Evolutionary conservation across 2,888 invertebrate species (phyloP).

Genomic region (Aspidiotus rigidus): DNA sequence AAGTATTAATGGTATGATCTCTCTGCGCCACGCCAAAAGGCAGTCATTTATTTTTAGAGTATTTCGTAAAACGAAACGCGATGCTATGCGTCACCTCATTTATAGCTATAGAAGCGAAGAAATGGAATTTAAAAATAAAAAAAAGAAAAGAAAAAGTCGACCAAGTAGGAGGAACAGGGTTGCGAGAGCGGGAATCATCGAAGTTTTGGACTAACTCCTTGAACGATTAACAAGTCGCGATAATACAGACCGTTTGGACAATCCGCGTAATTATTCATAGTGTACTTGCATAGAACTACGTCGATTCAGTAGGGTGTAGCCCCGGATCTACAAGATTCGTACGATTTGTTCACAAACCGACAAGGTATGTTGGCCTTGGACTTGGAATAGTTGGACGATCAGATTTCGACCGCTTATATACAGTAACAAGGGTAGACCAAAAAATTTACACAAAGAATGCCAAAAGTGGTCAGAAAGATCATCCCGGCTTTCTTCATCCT

Average conservation of each 20-base stretch:
- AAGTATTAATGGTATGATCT: constrained; percentile 29
- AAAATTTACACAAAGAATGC: no score
- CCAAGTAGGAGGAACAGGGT: constrained; percentile 22
- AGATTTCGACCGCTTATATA: no score
- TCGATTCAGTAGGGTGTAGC: no score
- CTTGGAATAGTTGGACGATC: no score
- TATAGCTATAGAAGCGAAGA: constrained; percentile 31
- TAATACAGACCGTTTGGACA: background rate
- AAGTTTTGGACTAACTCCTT: constrained; percentile 12
- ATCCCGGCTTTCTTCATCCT: no score
- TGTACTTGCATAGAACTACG: no score
- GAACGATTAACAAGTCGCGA: constrained; percentile 28
- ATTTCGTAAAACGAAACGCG: constrained; percentile 32
- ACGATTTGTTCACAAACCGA: no score
- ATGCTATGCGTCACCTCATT: constrained; percentile 33
- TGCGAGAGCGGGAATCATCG: constrained; percentile 26
- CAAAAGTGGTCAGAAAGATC: no score
- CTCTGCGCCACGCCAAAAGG: constrained; percentile 32
- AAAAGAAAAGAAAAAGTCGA: background rate
- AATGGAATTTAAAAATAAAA: constrained; percentile 32
- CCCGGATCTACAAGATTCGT: no score
- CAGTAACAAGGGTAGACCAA: no score
- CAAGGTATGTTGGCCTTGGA: no score
- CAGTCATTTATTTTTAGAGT: constrained; percentile 32
- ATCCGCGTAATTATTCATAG: no score